phyloP scores from a whole-genome alignment of 2,113 vertebrate species.

The Hyla sarda region DNA sequence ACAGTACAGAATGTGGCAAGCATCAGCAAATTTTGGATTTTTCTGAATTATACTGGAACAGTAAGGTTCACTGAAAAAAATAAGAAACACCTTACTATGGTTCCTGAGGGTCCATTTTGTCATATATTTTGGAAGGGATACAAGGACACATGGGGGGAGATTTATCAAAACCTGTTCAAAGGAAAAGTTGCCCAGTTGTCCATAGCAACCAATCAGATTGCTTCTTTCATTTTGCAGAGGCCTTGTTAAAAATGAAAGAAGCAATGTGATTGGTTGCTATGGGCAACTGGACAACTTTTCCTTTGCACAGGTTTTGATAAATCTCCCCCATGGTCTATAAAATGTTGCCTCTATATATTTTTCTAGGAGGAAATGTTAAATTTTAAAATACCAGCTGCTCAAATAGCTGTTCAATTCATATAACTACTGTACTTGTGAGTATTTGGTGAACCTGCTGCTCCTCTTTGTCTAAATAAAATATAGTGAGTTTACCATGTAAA shows the following conservation, averaged over 20 bases:
- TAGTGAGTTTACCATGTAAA: neutral
- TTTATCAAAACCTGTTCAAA: too few relatives aligned
- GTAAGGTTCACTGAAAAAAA: neutral
- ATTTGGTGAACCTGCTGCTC: neutral
- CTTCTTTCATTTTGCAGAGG: too few relatives aligned
- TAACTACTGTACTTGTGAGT: neutral
- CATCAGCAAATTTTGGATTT: too few relatives aligned
- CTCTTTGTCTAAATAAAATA: neutral
- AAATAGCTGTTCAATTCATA: neutral
- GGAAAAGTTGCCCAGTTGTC: too few relatives aligned
- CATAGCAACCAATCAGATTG: too few relatives aligned
- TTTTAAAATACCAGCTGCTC: neutral
- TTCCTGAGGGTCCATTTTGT: neutral
- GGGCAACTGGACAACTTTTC: too few relatives aligned
- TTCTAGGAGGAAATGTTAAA: neutral
- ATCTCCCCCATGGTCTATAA: constrained; percentile 25
- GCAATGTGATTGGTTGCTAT: too few relatives aligned
- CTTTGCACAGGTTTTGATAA: too few relatives aligned
- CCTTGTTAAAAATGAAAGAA: too few relatives aligned
- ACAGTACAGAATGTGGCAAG: neutral
- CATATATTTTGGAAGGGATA: constrained; percentile 31
- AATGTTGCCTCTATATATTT: constrained; percentile 20
- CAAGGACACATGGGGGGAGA: too few relatives aligned
- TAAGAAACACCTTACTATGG: neutral
- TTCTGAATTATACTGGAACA: neutral